Evolutionary conservation across 2,797 vertebrate species (phyloP), one percentile per base, ranked within the genome.

Genomic region (Monodelphis domestica): DNA sequence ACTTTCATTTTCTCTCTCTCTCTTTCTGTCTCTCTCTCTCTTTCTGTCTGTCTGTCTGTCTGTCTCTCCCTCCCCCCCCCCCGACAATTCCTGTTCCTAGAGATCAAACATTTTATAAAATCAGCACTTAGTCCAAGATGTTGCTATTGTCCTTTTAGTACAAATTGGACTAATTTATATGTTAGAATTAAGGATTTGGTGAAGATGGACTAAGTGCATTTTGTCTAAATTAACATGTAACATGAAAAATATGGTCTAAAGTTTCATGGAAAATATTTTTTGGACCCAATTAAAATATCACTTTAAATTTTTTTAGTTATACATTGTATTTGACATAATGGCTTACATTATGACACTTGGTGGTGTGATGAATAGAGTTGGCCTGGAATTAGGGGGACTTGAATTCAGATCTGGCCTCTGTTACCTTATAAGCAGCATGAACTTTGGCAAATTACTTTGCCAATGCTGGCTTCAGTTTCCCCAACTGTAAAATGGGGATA

Each of bases 1-100:
- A 53, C 94, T 94, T 51, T 53, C 52, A 28, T 50, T 94, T 88
- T n/a, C n/a, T n/a, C n/a, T n/a, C n/a, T n/a, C n/a, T n/a, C n/a
- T n/a, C n/a, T n/a, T n/a, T n/a, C n/a, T n/a, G n/a, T n/a, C n/a
- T n/a, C n/a, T n/a, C n/a, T n/a, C n/a, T n/a, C n/a, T n/a, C n/a
- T n/a, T n/a, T n/a, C n/a, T n/a, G n/a, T n/a, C n/a, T n/a, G n/a
- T n/a, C n/a, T n/a, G n/a, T n/a, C n/a, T n/a, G n/a, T n/a, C n/a
- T n/a, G n/a, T n/a, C n/a, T n/a, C n/a, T n/a, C n/a, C n/a, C n/a
- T n/a, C n/a, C n/a, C n/a, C n/a, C n/a, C n/a, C n/a, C n/a, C n/a
- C n/a, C n/a, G n/a, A n/a, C n/a, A n/a, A n/a, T 90, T 5, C 93
- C 26, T 93, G 4, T 95, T 70, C 5, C 14, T 70, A 28, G 57